Evolutionary conservation across 1,140 invertebrate species (phyloP).

Genomic region (Neotoxoptera formosana): DNA sequence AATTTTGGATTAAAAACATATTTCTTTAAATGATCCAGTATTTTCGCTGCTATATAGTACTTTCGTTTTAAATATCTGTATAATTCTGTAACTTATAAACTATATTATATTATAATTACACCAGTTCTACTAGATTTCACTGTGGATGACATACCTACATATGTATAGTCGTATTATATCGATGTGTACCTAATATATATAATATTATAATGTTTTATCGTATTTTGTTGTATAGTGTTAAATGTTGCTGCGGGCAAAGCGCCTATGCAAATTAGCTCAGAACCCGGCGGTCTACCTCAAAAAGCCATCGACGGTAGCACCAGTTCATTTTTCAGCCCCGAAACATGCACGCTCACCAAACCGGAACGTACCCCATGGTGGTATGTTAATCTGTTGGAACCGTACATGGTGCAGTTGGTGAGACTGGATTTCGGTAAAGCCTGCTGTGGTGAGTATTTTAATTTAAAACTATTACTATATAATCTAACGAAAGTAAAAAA

Average conservation of each 20-base stretch:
- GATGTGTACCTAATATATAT: neutral
- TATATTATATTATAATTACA: conserved; percentile 17
- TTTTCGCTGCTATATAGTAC: neutral
- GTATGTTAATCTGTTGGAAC: conserved; percentile 94
- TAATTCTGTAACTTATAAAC: neutral
- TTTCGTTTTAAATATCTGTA: conserved; percentile 25
- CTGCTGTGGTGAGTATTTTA: conserved; percentile 80
- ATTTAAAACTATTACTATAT: neutral
- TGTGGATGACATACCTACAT: neutral
- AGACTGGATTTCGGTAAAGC: conserved; percentile 90
- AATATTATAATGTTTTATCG: neutral
- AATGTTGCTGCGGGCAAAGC: conserved; percentile 95
- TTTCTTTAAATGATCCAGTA: neutral
- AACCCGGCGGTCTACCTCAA: conserved; percentile 85
- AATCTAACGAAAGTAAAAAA: neutral
- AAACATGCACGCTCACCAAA: conserved; percentile 88
- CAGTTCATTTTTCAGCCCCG: conserved; percentile 78
- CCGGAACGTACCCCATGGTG: conserved; percentile 87
- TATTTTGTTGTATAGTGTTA: conserved; percentile 75
- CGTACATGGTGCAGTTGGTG: conserved; percentile 94
- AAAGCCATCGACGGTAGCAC: conserved; percentile 91
- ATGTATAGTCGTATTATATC: neutral
- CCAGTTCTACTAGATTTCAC: conserved; percentile 8
- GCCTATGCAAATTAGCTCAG: conserved; percentile 90
- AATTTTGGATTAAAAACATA: neutral